Conservation (phyloP, 2,888 invertebrate species). For the Eretmocerus hayati region DNA sequence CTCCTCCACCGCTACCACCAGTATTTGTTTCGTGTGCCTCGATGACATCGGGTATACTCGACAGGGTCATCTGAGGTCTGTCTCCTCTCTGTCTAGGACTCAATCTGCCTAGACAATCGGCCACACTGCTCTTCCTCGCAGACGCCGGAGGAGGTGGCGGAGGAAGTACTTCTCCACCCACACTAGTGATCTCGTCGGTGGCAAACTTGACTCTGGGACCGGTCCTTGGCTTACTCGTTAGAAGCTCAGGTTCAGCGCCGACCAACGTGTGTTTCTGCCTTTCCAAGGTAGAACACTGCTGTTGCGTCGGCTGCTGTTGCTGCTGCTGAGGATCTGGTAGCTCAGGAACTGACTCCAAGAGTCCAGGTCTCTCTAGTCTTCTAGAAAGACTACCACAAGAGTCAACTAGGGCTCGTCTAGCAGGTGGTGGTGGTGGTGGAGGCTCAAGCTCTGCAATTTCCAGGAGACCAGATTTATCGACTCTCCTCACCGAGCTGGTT, state of each 20-base stretch:
- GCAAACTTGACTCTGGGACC: conserved; percentile 18
- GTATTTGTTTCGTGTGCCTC: conserved; percentile 28
- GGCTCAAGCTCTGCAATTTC: conserved; percentile 34
- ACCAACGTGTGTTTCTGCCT: conserved; percentile 28
- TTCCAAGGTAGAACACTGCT: conserved; percentile 23
- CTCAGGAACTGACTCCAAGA: conserved; percentile 41
- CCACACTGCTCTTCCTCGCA: conserved; percentile 17
- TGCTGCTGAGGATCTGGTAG: too few relatives aligned
- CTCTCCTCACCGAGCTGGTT: conserved; percentile 33
- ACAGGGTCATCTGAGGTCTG: conserved; percentile 23
- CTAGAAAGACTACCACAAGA: conserved; percentile 28
- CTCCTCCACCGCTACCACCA: not conserved
- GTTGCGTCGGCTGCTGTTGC: too few relatives aligned
- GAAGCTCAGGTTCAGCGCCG: conserved; percentile 27
- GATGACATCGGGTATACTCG: conserved; percentile 36
- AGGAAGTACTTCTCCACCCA: conserved; percentile 3
- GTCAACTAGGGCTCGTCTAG: conserved; percentile 21
- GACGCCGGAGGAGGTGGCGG: not conserved
- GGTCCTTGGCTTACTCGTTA: conserved; percentile 2
- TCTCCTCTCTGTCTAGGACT: conserved; percentile 26
- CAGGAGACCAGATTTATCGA: conserved; percentile 40
- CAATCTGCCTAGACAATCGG: conserved; percentile 29
- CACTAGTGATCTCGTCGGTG: conserved; percentile 2
- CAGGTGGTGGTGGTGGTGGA: conserved; percentile 12
- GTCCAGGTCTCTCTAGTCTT: conserved; percentile 35